These are phyloP conservation scores for Venustoraphidia nigricollis DNA, from an alignment of 2,888 invertebrate species.

Conservation along the genomic window DNA sequence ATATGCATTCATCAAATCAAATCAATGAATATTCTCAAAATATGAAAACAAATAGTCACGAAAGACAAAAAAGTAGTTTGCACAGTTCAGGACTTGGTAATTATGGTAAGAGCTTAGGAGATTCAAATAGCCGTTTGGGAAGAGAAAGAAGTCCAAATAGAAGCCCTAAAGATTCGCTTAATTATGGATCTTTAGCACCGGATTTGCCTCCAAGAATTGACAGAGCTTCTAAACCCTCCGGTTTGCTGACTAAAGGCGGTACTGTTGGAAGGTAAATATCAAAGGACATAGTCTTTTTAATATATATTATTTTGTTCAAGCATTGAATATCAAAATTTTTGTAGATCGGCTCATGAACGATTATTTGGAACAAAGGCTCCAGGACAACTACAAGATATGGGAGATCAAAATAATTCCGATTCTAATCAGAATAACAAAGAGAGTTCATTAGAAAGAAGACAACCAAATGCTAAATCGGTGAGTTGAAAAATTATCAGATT, in stretches of 20 bases:
- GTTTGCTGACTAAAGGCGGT: slow-evolving; percentile 20
- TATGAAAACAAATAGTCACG: background rate
- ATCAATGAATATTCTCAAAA: background rate
- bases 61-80: slow-evolving; percentile 3
- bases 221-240: slow-evolving; percentile 60
- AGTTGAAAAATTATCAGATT: slow-evolving; percentile 8
- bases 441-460: slow-evolving; percentile 26
- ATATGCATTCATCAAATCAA: background rate
- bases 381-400: slow-evolving; percentile 14
- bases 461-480: slow-evolving; percentile 28
- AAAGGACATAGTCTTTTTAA: background rate
- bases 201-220: slow-evolving; percentile 77
- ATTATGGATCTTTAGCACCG: slow-evolving; percentile 36
- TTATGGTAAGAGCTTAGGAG: background rate
- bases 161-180: slow-evolving; percentile 21
- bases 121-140: background rate
- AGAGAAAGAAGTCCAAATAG: slow-evolving; percentile 20
- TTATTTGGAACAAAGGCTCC: slow-evolving; percentile 40
- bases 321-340: background rate
- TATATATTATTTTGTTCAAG: background rate
- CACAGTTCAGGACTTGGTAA: background rate
- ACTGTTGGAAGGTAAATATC: slow-evolving; percentile 5
- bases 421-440: slow-evolving; percentile 22
- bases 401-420: slow-evolving; percentile 13
- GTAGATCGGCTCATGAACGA: slow-evolving; percentile 51